Evolutionary conservation across 2,888 invertebrate genomes (phyloP), one percentile per base, ranked within the genome.

Genomic region (Gnatocerus cornutus): DNA sequence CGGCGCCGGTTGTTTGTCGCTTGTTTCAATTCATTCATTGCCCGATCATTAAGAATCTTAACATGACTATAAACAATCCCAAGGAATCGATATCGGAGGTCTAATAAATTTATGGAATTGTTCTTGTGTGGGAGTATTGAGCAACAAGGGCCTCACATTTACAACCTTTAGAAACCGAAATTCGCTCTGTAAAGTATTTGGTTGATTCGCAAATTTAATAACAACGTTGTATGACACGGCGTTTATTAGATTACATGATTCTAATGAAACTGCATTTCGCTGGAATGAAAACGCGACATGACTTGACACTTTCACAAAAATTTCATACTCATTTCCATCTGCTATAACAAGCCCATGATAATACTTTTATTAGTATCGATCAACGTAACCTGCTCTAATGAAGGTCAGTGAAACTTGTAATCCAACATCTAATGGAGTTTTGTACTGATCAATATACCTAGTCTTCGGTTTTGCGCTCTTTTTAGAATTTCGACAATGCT

Each of bases 191-290:
- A 4, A 21, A 21, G 1, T 21, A 1, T 1, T 21, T 21, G 21
- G 21, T 21, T 21, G 21, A 21, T 21, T 21, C 4, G 21, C 2
- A 50, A 50, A 30, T 50, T 29, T 50, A 12, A 50, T 50, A 13
- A 10, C 10, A 50, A 29, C n/a, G 10, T 21, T 16, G 14, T 29
- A 29, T 29, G 16, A 50, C 9, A 9, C 13, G 6, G 10, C n/a
- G 12, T 50, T 50, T 50, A 50, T 50, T 29, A 29, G 10, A 50
- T 50, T 50, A 29, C 27, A 29, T 50, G 9, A 46, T 1, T 7
- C 46, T 9, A 5, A n/a, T 50, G 48, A 27, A 21, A 50, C 48
- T 27, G 16, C 48, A 50, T 3, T 50, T 29, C 48, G n/a, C 48
- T n/a, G 9, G 4, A 50, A 50, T 50, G 3, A 46, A 9, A 21